Evolutionary conservation across 2,888 invertebrate species (phyloP), one percentile per base, ranked within the genome.

Genomic region (Watsonalla binaria): DNA sequence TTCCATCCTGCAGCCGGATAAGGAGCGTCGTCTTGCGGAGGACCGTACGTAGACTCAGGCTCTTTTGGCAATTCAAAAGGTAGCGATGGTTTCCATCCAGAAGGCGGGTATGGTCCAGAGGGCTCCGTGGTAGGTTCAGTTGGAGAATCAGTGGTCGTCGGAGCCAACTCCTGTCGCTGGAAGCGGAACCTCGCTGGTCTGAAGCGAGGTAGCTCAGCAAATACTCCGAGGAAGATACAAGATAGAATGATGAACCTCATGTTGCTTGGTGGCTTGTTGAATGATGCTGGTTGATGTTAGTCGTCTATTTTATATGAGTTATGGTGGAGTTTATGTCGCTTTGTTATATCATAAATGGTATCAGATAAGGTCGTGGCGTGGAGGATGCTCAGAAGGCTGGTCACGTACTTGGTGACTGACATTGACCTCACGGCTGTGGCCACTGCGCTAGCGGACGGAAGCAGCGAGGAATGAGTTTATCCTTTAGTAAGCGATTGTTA

Each of bases 1-100:
- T 82, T 85, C 88, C 88, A 90, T 15, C 90, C 91, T 0, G 90
- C 84, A 0, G 90, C 75, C 0, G 87, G 84, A 35, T 90, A 89
- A 0, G 85, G 83, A 0, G 70, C 85, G 24, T 58, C 75, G 13
- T 68, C 63, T 56, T 53, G 69, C 53, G 84, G 82, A 6, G 78
- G 67, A 52, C 80, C 82, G 46, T 80, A 81, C 0, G 72, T 58
- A 8, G 78, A 72, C 5, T 69, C 67, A 5, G 84, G 82, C 7
- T 65, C 63, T 51, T 76, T 74, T 0, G 85, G 85, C 0, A 85
- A 58, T 0, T 78, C 78, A 60, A 86, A 85, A 0, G 80, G 79
- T 51, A 80, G 78, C 0, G 82, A 71, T 6, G 87, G 88, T 51
- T 80, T 86, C 88, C 89, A 90, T 24, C 89, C 90, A 0, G 88